These are phyloP conservation scores for silkworm (Bombyx mori) DNA, from an alignment of 1,140 invertebrate genomes.

Conservation along the genomic window ASM3026992v2 NC_085115.1:12480001-12480500, in stretches of 20 bases:
- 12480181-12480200: slow-evolving; percentile 12
- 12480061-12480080: slow-evolving; percentile 1
- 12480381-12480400: neutral
- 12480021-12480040: neutral
- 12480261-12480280: slow-evolving; percentile 28
- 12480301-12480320: neutral
- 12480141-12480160: slow-evolving; percentile 1
- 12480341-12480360: neutral
- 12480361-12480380: slow-evolving; percentile 2
- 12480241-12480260: slow-evolving; percentile 28
- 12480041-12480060: neutral
- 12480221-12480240: slow-evolving; percentile 16
- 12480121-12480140: neutral
- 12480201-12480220: slow-evolving; percentile 2
- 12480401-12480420: no score
- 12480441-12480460: no score
- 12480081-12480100: neutral
- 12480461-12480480: no score
- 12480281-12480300: slow-evolving; percentile 8
- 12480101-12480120: neutral
- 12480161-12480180: neutral
- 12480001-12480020: neutral
- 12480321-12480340: neutral
- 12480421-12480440: no score
- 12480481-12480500: no score